Percentiles rank a stretch among this genome's conserved stretches.
These are phyloP conservation scores for Colius striatus DNA, from an alignment of 2,113 vertebrate species.

Conservation along the genomic window DNA sequence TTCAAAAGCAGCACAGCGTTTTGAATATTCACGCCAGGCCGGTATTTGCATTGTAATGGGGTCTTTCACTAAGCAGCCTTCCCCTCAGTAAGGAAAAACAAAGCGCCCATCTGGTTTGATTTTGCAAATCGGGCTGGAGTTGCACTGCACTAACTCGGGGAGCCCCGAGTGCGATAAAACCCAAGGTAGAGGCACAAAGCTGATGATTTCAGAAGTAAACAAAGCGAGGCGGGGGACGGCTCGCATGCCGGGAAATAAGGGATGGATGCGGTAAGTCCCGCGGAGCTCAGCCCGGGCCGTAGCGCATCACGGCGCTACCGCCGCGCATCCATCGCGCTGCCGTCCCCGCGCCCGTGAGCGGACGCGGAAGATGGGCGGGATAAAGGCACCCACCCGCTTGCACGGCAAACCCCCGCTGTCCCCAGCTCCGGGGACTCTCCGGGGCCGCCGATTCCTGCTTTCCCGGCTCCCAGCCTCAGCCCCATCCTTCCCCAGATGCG, in stretches of 20 bases:
- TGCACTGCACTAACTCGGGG: background rate
- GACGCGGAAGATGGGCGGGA: fast-evolving
- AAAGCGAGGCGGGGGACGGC: background rate
- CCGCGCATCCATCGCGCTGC: fast-evolving
- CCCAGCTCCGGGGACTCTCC: fast-evolving
- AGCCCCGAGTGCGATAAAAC: background rate
- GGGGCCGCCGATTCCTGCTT: fast-evolving
- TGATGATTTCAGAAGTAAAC: conserved; percentile 21
- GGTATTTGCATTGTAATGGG: conserved; percentile 64
- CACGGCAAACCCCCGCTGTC: fast-evolving
- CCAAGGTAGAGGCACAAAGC: background rate
- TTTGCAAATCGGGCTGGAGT: background rate
- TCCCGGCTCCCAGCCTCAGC: background rate
- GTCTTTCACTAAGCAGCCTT: conserved; percentile 29
- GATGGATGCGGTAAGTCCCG: background rate
- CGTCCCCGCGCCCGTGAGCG: background rate
- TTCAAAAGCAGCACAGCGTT: background rate
- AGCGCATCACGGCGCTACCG: background rate
- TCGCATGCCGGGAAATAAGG: background rate
- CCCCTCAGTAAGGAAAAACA: conserved; percentile 18
- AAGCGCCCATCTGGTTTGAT: conserved; percentile 48
- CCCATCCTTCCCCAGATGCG: background rate
- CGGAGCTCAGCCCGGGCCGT: background rate
- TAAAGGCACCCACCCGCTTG: background rate
- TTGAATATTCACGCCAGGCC: conserved; percentile 58